Evolutionary conservation across 2,888 invertebrate genomes (phyloP).

Genomic region (Hydraecia micacea): DNA sequence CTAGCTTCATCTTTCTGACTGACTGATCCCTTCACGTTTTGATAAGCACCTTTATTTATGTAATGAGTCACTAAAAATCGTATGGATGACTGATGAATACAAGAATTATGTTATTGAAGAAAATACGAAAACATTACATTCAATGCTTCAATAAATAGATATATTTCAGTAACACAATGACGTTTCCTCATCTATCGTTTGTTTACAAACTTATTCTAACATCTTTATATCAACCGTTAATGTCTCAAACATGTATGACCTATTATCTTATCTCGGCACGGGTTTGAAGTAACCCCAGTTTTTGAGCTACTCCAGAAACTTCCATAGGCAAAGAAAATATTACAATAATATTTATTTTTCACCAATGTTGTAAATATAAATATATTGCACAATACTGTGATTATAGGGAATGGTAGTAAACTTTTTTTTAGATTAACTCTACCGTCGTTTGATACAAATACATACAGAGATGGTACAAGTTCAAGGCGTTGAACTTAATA

Average conservation of each 20-base stretch:
- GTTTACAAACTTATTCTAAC: not conserved
- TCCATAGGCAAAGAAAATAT: slow-evolving; percentile 5
- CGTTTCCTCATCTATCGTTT: not conserved
- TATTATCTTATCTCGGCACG: slow-evolving; percentile 32
- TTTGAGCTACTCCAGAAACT: slow-evolving; percentile 12
- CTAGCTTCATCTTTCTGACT: no score
- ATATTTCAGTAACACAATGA: not conserved
- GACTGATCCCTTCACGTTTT: not conserved
- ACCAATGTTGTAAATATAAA: not conserved
- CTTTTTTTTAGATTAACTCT: not conserved
- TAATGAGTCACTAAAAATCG: not conserved
- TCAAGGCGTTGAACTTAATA: slow-evolving; percentile 21
- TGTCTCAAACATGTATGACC: not conserved
- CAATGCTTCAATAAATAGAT: not conserved
- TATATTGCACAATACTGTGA: slow-evolving; percentile 30
- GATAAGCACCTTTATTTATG: not conserved
- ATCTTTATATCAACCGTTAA: not conserved
- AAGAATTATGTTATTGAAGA: not conserved
- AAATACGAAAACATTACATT: not conserved
- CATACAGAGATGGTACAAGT: slow-evolving; percentile 16
- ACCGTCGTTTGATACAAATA: slow-evolving; percentile 12
- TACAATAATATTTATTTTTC: slow-evolving; percentile 1
- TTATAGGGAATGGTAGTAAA: not conserved
- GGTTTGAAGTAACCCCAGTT: slow-evolving; percentile 28
- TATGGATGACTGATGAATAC: not conserved